A percentile compares a stretch with the other conserved stretches of the same genome.
phyloP scores from a whole-genome alignment of 2,113 vertebrate species.

The Struthidea cinerea region DNA sequence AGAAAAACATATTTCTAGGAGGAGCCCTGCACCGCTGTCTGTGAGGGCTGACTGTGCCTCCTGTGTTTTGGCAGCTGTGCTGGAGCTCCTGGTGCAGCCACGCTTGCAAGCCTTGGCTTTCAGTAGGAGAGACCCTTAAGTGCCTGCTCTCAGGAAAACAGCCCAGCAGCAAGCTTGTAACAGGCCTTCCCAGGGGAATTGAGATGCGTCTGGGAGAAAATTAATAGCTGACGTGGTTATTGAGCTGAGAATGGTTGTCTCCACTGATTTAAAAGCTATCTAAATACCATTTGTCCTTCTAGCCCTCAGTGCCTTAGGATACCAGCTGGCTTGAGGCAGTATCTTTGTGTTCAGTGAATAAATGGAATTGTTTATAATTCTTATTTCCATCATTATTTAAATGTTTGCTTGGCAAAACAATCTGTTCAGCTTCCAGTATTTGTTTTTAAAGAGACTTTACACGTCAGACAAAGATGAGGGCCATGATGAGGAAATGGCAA shows the following conservation, averaged over 20 bases:
- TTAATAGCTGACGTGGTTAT: background rate
- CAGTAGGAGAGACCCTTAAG: background rate
- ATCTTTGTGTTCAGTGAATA: conserved; percentile 39
- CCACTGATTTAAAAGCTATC: background rate
- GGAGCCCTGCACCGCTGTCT: accelerated
- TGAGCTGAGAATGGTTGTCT: background rate
- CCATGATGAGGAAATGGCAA: background rate
- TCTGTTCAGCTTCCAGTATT: conserved; percentile 56
- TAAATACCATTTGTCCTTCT: background rate
- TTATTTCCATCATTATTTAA: conserved; percentile 52
- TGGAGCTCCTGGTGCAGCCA: background rate
- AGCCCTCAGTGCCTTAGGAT: background rate
- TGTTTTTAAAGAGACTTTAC: conserved; percentile 30
- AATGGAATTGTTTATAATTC: conserved; percentile 41
- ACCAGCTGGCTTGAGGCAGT: background rate
- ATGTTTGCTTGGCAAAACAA: conserved; percentile 39
- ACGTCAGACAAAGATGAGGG: background rate
- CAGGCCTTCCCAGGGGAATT: background rate
- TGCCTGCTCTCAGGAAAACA: background rate
- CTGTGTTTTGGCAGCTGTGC: background rate
- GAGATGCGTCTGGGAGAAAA: background rate
- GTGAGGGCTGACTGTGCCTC: background rate
- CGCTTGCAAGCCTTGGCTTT: background rate
- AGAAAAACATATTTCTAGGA: background rate
- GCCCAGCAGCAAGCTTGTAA: background rate